Base-by-base conservation (phyloP, 2,888 invertebrate species). In the Drosophila ustulata region DNA sequence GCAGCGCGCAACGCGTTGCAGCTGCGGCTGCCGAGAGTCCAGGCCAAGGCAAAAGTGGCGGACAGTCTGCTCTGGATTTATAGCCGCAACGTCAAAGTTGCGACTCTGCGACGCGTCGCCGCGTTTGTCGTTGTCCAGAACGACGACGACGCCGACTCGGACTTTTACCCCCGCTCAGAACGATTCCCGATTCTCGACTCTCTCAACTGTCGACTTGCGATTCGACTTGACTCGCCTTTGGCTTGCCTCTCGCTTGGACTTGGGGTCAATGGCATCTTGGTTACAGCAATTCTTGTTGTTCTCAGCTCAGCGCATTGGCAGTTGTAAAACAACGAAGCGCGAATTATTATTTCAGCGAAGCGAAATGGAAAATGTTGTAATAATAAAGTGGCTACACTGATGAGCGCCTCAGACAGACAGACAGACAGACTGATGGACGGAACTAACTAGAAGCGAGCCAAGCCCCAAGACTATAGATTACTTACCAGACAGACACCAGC, bases 291-390 rank as follows among this genome's bases (percentile, higher is more conserved):
- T 53, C 62, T 59, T 50, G 41, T 25, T 53, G 58, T 43, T 63
- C 65, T 58, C 53, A 57, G 64, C 65, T 58, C 53, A 57, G 64
- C 52, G 47, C 69, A 72, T 51, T 82, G 80, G 59, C 71, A 75
- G 79, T 81, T 71, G 85, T 78, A 84, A 78, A 84, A 87, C 80
- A 87, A 82, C 82, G 71, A 80, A 86, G 87, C 83, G 89, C 82
- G 82, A 83, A 83, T 83, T 83, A 83, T 88, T 86, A 83, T 88
- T 83, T 83, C 84, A 88, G 84, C 75, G 78, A 71, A 78, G 87
- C 84, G 75, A 86, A 88, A 86, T 88, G 71, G 87, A 78, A 83
- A 83, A 88, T 88, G 83, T 88, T 86, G 83, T 88, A 88, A 82
- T 82, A 88, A 86, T 88, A 83, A 83, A 86, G 83, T 83, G 81